Evolutionary conservation across 2,113 vertebrate species (phyloP).

Genomic region (Redunca redunca): DNA sequence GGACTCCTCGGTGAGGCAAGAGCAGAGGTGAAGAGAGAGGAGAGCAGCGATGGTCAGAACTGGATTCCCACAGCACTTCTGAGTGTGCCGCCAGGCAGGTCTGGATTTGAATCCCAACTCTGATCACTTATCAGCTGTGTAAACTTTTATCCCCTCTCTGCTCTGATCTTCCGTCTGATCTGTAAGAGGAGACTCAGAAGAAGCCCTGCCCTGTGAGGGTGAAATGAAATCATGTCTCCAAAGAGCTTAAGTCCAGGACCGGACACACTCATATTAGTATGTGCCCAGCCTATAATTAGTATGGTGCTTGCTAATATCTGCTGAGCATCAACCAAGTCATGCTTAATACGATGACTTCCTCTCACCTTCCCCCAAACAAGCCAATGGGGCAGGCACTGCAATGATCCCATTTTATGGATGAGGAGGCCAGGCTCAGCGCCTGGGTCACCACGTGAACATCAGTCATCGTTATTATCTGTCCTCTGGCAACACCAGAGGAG

Average conservation of each 20-base stretch:
- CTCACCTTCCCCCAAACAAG: background rate
- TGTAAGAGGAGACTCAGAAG: too few relatives aligned
- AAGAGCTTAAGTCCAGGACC: background rate
- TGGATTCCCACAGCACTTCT: rapidly evolving
- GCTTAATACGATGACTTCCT: rapidly evolving
- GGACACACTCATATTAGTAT: rapidly evolving
- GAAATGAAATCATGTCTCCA: background rate
- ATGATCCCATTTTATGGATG: background rate
- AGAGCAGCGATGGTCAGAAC: background rate
- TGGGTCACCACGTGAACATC: background rate
- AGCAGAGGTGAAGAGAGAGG: background rate
- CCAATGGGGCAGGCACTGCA: rapidly evolving
- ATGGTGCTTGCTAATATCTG: rapidly evolving
- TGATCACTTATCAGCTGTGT: background rate
- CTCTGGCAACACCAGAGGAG: background rate
- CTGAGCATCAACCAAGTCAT: rapidly evolving
- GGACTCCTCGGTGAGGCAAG: background rate
- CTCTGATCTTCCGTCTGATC: background rate
- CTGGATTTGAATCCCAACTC: background rate
- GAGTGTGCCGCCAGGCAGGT: background rate
- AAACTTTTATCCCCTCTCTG: background rate
- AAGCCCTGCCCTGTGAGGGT: background rate
- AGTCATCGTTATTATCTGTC: background rate
- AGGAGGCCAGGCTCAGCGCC: background rate
- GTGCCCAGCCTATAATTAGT: rapidly evolving